Base-by-base conservation (phyloP, 2,113 vertebrate species). In the Chinchilla lanigera region DNA sequence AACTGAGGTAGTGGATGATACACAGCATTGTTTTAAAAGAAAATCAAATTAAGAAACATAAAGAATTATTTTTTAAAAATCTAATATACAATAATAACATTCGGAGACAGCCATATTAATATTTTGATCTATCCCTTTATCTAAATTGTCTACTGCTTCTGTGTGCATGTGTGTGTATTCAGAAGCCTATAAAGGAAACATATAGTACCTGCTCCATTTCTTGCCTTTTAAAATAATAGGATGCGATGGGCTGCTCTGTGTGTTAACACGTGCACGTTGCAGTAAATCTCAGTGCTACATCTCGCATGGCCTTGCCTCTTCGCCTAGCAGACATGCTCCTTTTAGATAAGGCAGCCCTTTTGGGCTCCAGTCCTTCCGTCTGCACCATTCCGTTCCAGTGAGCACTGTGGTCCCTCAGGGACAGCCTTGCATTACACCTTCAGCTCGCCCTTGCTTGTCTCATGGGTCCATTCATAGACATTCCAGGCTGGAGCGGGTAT, bases 241-340 rank as follows among this genome's bases (percentile, higher is more conserved):
- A 69, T 82, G 19, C 47, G 30, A 54, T 13, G 24, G 61, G 47
- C 50, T 85, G 87, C n/a, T 61, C 61, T 95, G n/a, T 60, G n/a
- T 82, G 22, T 84, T 44, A 75, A 91, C 14, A 86, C 24, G 44
- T 60, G 73, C 63, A 41, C 33, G 86, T 61, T 9, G 60, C 91
- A 95, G 71, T 86, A 35, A 94, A 86, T 38, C 26, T 77, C 58
- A 89, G 41, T 95, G 69, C 52, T 94, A 86, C 58, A 87, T 80
- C 33, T 22, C n/a, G 7, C n/a, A 44, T 58, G 67, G 83, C 75
- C 90, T 93, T 7, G 35, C 17, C 28, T 84, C 13, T 35, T 58
- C 65, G 93, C 56, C 71, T 54, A 95, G 50, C 50, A 92, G 47
- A 83, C 69, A 52, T 3, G 22, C 41, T 92, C 81, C 54, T 65